Base-by-base conservation (phyloP, 2,113 vertebrate species). In the Mustela nigripes region DNA sequence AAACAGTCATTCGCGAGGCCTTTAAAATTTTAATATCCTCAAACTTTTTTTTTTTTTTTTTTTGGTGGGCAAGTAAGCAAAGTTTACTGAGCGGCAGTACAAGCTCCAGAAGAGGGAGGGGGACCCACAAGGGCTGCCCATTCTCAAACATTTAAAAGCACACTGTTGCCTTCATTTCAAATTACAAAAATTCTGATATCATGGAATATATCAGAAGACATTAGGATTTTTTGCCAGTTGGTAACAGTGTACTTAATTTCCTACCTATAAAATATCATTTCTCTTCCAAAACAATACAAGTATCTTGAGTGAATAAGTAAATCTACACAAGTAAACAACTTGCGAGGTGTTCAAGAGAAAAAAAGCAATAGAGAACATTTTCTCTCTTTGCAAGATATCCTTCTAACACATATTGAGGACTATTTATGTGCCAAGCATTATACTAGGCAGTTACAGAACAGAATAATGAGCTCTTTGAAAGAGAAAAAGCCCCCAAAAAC, bases 251-350 rank as follows among this genome's bases (percentile, higher is more conserved):
- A 94, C 50, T 8, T 87, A 74, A 89, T 74, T 92, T 89, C n/a
- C n/a, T 89, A 93, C 19, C 42, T 63, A 39, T 60, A 81, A 81
- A 88, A 82, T 42, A 88, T 7, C 56, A 76, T 67, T 93, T 92
- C 39, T 83, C 58, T 93, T 96, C 53, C 6, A 48, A 89, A 83
- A 76, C 58, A 93, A 96, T 60, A 36, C 48, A 69, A 84, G 7
- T 74, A 73, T 76, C 24, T 50, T 83, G 16, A 96, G 33, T 48
- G 15, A 21, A 81, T 73, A 73, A 81, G 39, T 73, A 53, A 71
- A 82, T 42, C 18, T 69, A 69, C 21, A 87, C 42, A 81, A 74
- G 39, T 74, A 73, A 71, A 74, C 33, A 80, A 67, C 28, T 95
- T 74, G 33, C 84, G 45, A 84, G 45, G 67, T 76, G 14, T 83